Base-by-base conservation (phyloP, 2,113 vertebrate species). In the Peromyscus californicus region DNA sequence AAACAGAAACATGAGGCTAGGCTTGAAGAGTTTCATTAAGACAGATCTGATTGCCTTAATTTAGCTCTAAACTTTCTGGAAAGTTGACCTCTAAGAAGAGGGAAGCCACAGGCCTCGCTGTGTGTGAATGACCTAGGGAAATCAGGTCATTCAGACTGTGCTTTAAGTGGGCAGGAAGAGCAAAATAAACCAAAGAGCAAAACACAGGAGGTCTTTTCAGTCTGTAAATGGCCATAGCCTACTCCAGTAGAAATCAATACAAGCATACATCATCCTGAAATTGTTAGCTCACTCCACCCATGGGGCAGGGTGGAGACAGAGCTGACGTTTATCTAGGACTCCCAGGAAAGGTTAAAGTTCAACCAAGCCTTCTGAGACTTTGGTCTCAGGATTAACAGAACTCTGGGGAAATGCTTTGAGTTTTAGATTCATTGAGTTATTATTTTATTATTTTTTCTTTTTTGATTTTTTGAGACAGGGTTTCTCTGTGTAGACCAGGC, bases 41-140 rank as follows among this genome's bases (percentile, higher is more conserved):
- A 83, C 42, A 69, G 42, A 42, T 22, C 42, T 33, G 82, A 17
- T 57, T 90, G 36, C 90, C 93, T 95, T 91, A 16, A 10, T 69
- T 75, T 90, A 96, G 57, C 74, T 69, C 48, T 83, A 90, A 93
- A 74, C 69, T 93, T 92, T 72, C 90, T 63, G n/a, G 87, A 87
- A 29, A 19, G 54, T 63, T 65, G 57, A 65, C 57, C 63, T 92
- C 48, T 10, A 61, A 63, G 9, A 36, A 31, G 5, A 87, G 42
- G 39, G 31, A 63, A 95, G 26, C 29, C 63, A 42, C 59, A 72
- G 65, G n/a, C 5, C 63, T 87, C 22, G 54, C 54, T 61, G n/a
- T 19, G 15, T 2, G 45, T 69, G 79, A 63, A 24, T 29, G 26
- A 48, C 82, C 76, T 42, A 31, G 7, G 36, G n/a, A 96, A 89